Base-by-base conservation (phyloP, 1,140 invertebrate species). In the Zaprionus kolodkinae region DNA sequence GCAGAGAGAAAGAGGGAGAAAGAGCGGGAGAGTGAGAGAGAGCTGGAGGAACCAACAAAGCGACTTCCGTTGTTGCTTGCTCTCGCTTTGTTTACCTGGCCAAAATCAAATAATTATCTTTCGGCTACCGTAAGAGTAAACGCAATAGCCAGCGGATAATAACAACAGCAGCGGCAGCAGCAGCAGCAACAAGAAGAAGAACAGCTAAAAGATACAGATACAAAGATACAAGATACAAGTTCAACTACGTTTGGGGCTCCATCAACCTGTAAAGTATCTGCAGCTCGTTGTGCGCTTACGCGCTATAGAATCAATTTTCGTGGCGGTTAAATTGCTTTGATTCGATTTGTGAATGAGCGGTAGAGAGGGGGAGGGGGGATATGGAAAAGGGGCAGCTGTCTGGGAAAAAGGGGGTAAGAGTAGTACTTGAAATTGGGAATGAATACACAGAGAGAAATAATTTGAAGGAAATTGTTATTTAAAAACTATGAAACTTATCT, bases 311-410 rank as follows among this genome's bases (percentile, higher is more conserved):
- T 70, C 80, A 83, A 88, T 84, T 84, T 84, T 66, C 73, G 69
- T 48, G 66, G 64, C 74, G 76, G 62, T 62, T 78, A 84, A 84
- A 84, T 86, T 86, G 79, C 76, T 79, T 87, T 88, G 79, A 88
- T 88, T 87, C 72, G 84, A 88, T 84, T 88, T 88, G 79, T 79
- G 67, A 30, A 6, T 3, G 6, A 3, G 27, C 62, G 48, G 45
- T 38, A 7, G 15, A 56, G 15, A 45, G 30, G 12, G 25, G 1
- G n/a, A 45, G n/a, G 2, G 40, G n/a, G 52, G 48, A 30, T n/a
- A n/a, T n/a, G n/a, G n/a, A n/a, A n/a, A n/a, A n/a, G n/a, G n/a
- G n/a, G n/a, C n/a, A 21, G 36, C 30, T 45, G n/a, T n/a, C n/a
- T n/a, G n/a, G 52, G 56, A 30, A 35, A 21, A 25, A 50, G 43